Evolutionary conservation across 1,140 invertebrate species (phyloP), one percentile per base, ranked within the genome.

Genomic region (Drosophila willistoni): DNA sequence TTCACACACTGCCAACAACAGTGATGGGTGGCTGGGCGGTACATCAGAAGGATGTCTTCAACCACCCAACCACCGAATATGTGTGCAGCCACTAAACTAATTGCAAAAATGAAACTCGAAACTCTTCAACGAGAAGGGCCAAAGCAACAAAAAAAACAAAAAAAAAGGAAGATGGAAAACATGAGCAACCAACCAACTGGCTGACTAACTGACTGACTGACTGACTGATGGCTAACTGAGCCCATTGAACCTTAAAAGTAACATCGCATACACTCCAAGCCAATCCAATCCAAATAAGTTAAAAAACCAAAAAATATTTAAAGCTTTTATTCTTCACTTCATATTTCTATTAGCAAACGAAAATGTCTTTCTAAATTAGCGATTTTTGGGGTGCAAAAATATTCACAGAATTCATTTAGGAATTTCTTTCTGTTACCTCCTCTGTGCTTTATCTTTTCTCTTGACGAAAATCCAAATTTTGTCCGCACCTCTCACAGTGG

Each of bases 21-120:
- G 22, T 57, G 55, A 59, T 59, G 33, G 33, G 56, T 59, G 33
- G 25, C 0, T 25, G 1, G 25, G 25, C 5, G 29, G 29, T 29
- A 6, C 56, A 57, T 57, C 29, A 14, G 33, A 36, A 29, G n/a
- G 29, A 34, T 12, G 36, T 39, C 12, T 39, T 39, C 60, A 22
- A 34, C 36, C 36, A 39, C 36, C 36, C 36, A 57, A 55, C 44
- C 44, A 51, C 29, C 34, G 33, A 59, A 59, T 59, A 59, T 59
- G 56, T 59, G 65, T 69, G 73, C 73, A 77, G 55, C 73, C 73
- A 68, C 73, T 77, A 70, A 77, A 77, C 73, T 77, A 77, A 77
- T 77, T 77, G 73, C 73, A 75, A 77, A 59, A 77, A 39, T 60
- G 73, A 77, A 73, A 75, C 72, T 66, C 13, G 14, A 25, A 9